Conservation (phyloP, 2,797 vertebrate genomes). For the Kryptopterus vitreolus region DNA sequence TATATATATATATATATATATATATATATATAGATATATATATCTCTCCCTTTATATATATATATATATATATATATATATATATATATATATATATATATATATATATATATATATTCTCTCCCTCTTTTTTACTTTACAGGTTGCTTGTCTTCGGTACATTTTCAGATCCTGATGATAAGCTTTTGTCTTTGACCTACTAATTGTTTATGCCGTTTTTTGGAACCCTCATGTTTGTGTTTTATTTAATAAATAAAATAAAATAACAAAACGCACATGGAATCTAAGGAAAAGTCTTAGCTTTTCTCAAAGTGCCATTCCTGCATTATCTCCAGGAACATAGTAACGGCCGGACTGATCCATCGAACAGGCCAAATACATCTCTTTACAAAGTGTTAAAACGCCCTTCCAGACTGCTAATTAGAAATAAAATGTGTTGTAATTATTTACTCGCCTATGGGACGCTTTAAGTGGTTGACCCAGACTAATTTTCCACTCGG, state of each 20-base stretch:
- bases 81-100: neutral
- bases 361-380: neutral
- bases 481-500: neutral
- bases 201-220: conserved; percentile 11
- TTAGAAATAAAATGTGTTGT: neutral
- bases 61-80: no score
- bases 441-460: conserved; percentile 4
- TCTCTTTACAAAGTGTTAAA: conserved; percentile 1
- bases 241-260: conserved; percentile 22
- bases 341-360: conserved; percentile 5
- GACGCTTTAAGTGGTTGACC: neutral
- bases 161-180: conserved; percentile 25
- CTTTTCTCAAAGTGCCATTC: neutral
- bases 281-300: conserved; percentile 29
- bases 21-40: neutral
- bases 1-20: neutral
- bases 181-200: conserved; percentile 40
- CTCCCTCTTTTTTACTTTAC: conserved; percentile 30
- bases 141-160: conserved; percentile 24
- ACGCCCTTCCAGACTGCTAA: neutral
- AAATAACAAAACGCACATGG: conserved; percentile 24
- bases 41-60: no score
- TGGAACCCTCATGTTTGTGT: neutral
- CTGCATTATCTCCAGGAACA: conserved; percentile 25
- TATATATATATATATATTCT: neutral